phyloP scores from a whole-genome alignment of 2,888 invertebrate species.

The Chironomus riparius region DNA sequence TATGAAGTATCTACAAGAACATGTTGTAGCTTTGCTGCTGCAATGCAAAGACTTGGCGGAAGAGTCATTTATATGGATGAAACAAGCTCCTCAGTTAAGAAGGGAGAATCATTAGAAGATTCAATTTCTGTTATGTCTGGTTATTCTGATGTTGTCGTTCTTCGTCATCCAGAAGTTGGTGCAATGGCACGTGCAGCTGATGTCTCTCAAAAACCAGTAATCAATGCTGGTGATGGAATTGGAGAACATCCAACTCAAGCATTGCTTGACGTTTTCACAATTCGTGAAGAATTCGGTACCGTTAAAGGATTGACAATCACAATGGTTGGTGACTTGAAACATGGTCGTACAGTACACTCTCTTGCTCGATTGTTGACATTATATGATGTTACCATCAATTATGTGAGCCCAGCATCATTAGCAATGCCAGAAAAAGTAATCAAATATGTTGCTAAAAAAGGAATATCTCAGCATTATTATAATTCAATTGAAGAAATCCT shows the following conservation, averaged over 20 bases:
- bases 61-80: slow-evolving; percentile 85
- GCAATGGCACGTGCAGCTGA: slow-evolving; percentile 76
- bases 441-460: slow-evolving; percentile 67
- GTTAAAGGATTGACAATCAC: slow-evolving; percentile 96
- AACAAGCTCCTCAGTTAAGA: slow-evolving; percentile 84
- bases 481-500: slow-evolving; percentile 75
- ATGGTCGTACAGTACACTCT: slow-evolving; percentile 97
- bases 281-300: slow-evolving; percentile 96
- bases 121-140: slow-evolving; percentile 80
- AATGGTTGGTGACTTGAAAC: slow-evolving; percentile 95
- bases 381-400: slow-evolving; percentile 87
- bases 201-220: slow-evolving; percentile 78
- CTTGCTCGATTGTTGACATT: slow-evolving; percentile 85
- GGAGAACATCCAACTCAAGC: slow-evolving; percentile 99
- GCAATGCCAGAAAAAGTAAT: slow-evolving; percentile 85
- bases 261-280: slow-evolving; percentile 92
- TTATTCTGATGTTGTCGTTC: slow-evolving; percentile 87
- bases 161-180: slow-evolving; percentile 88
- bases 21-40: slow-evolving; percentile 89
- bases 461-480: slow-evolving; percentile 62
- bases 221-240: slow-evolving; percentile 96
- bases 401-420: slow-evolving; percentile 79
- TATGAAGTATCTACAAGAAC: slow-evolving; percentile 98
- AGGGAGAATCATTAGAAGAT: slow-evolving; percentile 92
- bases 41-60: slow-evolving; percentile 94